phyloP scores from a whole-genome alignment of 2,113 vertebrate species.

The Delphinapterus leucas region DNA sequence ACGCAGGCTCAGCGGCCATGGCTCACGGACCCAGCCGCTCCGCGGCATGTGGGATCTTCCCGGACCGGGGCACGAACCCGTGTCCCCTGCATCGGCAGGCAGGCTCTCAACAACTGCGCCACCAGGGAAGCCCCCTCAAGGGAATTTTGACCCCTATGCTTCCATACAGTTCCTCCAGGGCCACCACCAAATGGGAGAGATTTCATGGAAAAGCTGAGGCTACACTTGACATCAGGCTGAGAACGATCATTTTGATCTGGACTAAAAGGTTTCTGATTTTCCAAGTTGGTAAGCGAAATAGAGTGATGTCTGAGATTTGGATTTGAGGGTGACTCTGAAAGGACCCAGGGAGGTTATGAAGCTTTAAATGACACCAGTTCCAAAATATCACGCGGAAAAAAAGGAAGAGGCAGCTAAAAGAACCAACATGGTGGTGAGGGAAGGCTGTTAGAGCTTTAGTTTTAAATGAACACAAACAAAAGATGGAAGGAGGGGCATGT shows the following conservation, averaged over 20 bases:
- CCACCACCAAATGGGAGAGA: background rate
- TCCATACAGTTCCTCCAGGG: background rate
- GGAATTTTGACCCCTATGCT: background rate
- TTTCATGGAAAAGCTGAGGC: background rate
- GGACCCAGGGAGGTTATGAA: background rate
- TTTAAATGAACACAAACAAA: slow-evolving; percentile 48
- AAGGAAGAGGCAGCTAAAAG: background rate
- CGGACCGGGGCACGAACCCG: too few species aligned
- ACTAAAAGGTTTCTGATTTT: background rate
- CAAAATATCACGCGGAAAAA: background rate
- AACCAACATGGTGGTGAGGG: accelerated
- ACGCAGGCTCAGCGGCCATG: too few species aligned
- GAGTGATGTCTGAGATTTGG: background rate
- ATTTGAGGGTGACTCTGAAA: background rate
- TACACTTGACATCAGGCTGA: background rate
- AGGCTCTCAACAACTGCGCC: too few species aligned
- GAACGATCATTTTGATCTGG: background rate
- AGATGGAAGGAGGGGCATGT: background rate
- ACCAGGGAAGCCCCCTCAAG: background rate
- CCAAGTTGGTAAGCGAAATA: background rate
- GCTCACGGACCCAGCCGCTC: too few species aligned
- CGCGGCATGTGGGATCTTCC: too few species aligned
- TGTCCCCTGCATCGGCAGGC: too few species aligned
- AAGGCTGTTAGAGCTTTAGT: background rate
- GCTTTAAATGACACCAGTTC: background rate